phyloP scores from a whole-genome alignment of 2,888 invertebrate genomes.

The Sisyra terminalis region DNA sequence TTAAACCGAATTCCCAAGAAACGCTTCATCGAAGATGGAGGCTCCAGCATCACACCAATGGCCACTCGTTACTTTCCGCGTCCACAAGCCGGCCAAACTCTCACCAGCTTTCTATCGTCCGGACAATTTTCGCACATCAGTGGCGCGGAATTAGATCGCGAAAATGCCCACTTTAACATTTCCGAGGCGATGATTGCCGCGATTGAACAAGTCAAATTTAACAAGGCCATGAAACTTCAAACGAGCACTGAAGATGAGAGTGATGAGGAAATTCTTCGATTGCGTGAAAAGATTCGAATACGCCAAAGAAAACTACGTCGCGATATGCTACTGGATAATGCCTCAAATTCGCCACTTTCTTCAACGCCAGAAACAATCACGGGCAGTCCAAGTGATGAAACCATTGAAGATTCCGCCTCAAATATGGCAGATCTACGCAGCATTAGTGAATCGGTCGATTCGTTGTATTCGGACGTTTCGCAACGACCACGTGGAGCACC shows the following conservation, averaged over 20 bases:
- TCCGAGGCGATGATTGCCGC: constrained; percentile 72
- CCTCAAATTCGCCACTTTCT: constrained; percentile 31
- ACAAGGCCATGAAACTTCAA: constrained; percentile 28
- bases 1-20: constrained; percentile 29
- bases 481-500: constrained; percentile 25
- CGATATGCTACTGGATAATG: neutral
- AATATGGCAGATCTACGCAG: constrained; percentile 29
- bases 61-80: constrained; percentile 39
- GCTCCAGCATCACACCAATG: constrained; percentile 38
- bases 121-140: constrained; percentile 51
- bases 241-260: constrained; percentile 42
- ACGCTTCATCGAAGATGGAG: constrained; percentile 41
- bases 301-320: constrained; percentile 22
- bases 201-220: constrained; percentile 56
- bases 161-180: constrained; percentile 74
- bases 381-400: constrained; percentile 29
- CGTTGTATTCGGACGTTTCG: constrained; percentile 35
- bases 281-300: constrained; percentile 44
- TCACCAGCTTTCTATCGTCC: constrained; percentile 54
- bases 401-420: constrained; percentile 25
- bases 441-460: constrained; percentile 44
- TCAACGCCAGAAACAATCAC: constrained; percentile 29
- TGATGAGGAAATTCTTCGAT: constrained; percentile 46
- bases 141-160: constrained; percentile 56
- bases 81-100: constrained; percentile 49